A percentile compares a stretch with the other conserved stretches of the same genome.
Conservation (phyloP, 2,113 vertebrate species). For the Pangasianodon hypophthalmus region DNA sequence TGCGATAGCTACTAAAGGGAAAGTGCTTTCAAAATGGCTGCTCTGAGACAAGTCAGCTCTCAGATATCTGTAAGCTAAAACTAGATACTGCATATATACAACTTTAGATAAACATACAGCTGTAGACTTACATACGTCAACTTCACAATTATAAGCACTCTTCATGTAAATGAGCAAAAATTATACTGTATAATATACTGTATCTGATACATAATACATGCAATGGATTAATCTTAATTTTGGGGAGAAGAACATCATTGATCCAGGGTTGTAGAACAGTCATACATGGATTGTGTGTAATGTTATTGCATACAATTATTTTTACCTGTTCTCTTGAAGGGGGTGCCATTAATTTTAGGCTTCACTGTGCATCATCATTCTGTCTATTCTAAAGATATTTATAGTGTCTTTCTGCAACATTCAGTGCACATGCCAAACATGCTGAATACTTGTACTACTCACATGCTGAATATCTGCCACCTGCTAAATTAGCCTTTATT, state of each 20-base stretch:
- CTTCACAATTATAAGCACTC: neutral
- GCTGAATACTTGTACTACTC: neutral
- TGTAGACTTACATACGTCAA: neutral
- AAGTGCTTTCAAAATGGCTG: conserved; percentile 51
- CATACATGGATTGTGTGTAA: neutral
- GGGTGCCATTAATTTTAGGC: neutral
- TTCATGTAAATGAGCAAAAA: neutral
- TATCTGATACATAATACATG: neutral
- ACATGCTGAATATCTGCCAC: conserved; percentile 19
- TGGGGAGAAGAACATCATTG: neutral
- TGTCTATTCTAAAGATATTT: conserved; percentile 16
- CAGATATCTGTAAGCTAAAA: neutral
- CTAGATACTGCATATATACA: neutral
- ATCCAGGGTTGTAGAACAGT: neutral
- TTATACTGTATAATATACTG: neutral
- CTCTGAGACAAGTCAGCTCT: conserved; percentile 26
- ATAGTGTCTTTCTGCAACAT: neutral
- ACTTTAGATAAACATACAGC: neutral
- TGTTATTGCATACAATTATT: neutral
- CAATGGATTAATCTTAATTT: neutral
- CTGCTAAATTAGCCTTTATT: conserved; percentile 27
- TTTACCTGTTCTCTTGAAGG: neutral
- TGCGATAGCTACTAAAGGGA: conserved; percentile 29
- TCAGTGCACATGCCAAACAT: neutral
- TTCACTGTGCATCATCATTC: neutral